phyloP scores from a whole-genome alignment of 2,888 invertebrate genomes.

The Cataglyphis rosenhaueri region DNA sequence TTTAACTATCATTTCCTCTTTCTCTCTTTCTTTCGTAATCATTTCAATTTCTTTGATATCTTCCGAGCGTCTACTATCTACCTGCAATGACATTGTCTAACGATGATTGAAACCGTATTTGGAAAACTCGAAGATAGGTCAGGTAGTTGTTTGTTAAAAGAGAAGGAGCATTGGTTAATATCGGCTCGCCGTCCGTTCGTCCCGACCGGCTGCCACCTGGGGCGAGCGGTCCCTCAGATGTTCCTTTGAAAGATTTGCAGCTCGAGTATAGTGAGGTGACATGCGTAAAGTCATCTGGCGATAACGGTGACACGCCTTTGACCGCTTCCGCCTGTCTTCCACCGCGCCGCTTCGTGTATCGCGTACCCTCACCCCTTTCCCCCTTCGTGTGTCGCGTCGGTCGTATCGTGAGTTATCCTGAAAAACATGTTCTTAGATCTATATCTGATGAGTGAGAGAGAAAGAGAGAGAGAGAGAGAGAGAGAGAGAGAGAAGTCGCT shows the following conservation, averaged over 20 bases:
- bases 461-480: neutral
- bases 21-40: too few relatives aligned
- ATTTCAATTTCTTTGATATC: neutral
- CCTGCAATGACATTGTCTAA: neutral
- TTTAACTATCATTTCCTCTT: neutral
- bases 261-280: conserved; percentile 65
- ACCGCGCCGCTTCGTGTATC: conserved; percentile 54
- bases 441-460: conserved; percentile 1
- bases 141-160: conserved; percentile 35
- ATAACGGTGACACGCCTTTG: conserved; percentile 78
- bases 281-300: conserved; percentile 76
- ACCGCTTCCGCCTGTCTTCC: conserved; percentile 74
- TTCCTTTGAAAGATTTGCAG: conserved; percentile 81
- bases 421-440: conserved; percentile 6
- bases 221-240: conserved; percentile 78
- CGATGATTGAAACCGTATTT: neutral
- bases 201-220: conserved; percentile 59
- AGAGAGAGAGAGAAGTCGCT: neutral
- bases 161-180: neutral
- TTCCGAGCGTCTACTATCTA: neutral
- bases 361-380: neutral
- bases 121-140: conserved; percentile 30
- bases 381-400: neutral
- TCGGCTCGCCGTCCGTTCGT: conserved; percentile 23
- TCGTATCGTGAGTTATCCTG: conserved; percentile 29